Percentiles rank a stretch among this genome's conserved stretches.
Evolutionary conservation across 2,888 invertebrate genomes (phyloP).

Genomic region (Hydropsyche betteni): DNA sequence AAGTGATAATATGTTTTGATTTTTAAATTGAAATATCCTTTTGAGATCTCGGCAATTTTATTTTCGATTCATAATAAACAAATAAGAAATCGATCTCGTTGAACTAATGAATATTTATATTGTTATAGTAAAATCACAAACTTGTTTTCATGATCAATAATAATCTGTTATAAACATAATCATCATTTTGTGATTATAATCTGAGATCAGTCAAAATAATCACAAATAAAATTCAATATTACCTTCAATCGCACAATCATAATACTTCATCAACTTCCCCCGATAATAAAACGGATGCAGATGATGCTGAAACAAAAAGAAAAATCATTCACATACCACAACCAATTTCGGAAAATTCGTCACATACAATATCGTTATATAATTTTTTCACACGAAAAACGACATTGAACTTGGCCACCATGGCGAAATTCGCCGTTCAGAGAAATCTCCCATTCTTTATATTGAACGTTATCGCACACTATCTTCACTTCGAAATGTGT

Average conservation of each 20-base stretch:
- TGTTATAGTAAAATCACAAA: too few species aligned
- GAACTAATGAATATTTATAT: too few species aligned
- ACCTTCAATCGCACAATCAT: constrained; percentile 48
- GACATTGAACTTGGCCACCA: constrained; percentile 2
- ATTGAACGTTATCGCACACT: constrained; percentile 5
- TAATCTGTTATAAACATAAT: not conserved
- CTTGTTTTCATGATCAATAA: not conserved
- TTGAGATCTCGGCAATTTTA: too few species aligned
- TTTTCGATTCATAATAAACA: too few species aligned
- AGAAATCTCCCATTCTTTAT: not conserved
- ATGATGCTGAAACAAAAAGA: constrained; percentile 45
- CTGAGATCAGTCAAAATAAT: not conserved
- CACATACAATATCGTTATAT: not conserved
- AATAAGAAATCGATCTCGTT: too few species aligned
- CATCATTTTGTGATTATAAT: not conserved
- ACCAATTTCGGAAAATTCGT: too few species aligned
- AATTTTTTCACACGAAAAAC: not conserved
- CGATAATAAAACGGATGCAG: constrained; percentile 48
- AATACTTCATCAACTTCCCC: constrained; percentile 39
- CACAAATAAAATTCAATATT: not conserved
- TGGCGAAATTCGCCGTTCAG: not conserved
- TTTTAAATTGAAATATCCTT: too few species aligned
- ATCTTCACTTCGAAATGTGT: constrained; percentile 5
- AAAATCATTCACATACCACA: not conserved
- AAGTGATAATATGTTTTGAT: too few species aligned